Conservation (phyloP, 2,888 invertebrate species). For the Xylota sylvarum region DNA sequence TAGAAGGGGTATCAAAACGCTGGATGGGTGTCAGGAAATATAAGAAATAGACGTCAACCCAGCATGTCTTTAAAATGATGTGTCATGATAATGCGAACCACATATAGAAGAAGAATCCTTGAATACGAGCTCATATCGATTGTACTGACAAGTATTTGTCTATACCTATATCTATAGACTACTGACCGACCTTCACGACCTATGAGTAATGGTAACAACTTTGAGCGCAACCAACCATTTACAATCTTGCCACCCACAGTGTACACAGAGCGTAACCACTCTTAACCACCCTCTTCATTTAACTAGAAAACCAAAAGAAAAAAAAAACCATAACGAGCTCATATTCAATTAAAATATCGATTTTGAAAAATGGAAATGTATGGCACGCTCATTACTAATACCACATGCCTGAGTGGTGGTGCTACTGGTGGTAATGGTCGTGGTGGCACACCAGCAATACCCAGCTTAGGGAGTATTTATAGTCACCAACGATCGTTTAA, state of each 20-base stretch:
- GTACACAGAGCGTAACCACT: neutral
- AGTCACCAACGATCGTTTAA: constrained; percentile 60
- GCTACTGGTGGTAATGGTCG: neutral
- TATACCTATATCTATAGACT: too few species aligned
- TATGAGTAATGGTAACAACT: too few species aligned
- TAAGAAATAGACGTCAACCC: neutral
- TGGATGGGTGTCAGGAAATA: too few species aligned
- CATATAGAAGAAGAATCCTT: too few species aligned
- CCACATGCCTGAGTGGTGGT: neutral
- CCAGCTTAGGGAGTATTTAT: constrained; percentile 34
- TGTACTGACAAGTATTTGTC: too few species aligned
- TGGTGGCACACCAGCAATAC: constrained; percentile 1
- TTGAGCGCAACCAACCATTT: neutral
- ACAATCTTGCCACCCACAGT: constrained; percentile 24
- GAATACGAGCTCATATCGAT: too few species aligned
- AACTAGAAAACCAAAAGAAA: neutral
- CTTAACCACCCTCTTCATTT: neutral
- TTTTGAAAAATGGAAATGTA: constrained; percentile 70
- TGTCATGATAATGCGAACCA: too few species aligned
- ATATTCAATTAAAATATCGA: constrained; percentile 71
- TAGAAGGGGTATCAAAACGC: too few species aligned
- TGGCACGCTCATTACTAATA: constrained; percentile 67
- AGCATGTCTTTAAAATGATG: too few species aligned
- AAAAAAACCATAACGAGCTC: constrained; percentile 18
- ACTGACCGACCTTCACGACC: too few species aligned